Base-by-base conservation (phyloP, 1,140 invertebrate species). In the Hormaphis cornu region DNA sequence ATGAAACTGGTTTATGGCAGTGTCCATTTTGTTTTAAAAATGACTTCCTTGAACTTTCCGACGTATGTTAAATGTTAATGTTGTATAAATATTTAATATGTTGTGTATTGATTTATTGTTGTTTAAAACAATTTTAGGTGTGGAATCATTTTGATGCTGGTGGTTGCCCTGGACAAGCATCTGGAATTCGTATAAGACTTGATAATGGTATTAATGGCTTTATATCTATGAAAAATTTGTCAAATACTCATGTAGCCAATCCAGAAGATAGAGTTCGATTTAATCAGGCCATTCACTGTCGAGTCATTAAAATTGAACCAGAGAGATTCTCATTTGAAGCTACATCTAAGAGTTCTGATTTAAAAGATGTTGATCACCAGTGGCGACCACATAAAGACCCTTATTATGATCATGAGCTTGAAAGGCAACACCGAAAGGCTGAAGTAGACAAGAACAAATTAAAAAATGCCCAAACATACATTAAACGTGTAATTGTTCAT, bases 111-210 rank as follows among this genome's bases (percentile, higher is more conserved):
- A 52, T 53, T n/a, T 72, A 10, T 69, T 70, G 44, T 30, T 61
- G 33, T 70, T 37, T 26, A 28, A 61, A 20, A 14, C 20, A 16
- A 22, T 35, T 72, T 66, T 74, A 83, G 82, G 85, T 98, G 5
- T 98, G 95, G 95, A 95, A 94, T 81, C 95, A 98, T 80, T 98
- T 98, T 81, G 95, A 98, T 79, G 89, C 92, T 44, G 91, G 90
- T 35, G 87, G 89, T 22, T 99, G 97, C 81, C 94, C 91, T 0
- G 97, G 97, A 0, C 90, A 95, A 79, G 91, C 95, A 1, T 90
- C 90, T 0, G 97, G 97, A 1, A 88, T 99, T 0, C 84, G 89
- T 69, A 81, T 95, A 1, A 83, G 89, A 1, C 79, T 99, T 0
- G 97, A 99, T 75, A 99, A 98, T 79, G 93, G 93, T 0, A 82